Base-by-base conservation (phyloP, 2,888 invertebrate genomes). In the Hirtodrosophila cameraria region DNA sequence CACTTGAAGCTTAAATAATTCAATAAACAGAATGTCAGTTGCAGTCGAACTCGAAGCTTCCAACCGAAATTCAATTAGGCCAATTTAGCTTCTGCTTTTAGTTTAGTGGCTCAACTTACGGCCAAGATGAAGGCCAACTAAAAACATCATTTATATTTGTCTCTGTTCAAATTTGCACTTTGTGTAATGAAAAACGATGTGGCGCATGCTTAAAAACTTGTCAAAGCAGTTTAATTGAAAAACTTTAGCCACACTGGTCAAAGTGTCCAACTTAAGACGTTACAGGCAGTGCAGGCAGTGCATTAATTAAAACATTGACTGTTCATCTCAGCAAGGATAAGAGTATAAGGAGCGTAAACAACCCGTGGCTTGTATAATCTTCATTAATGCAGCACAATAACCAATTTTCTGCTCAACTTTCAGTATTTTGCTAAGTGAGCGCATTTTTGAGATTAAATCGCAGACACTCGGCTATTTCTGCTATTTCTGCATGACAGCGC, bases 141-240 rank as follows among this genome's bases (percentile, higher is more conserved):
- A 38, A n/a, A 48, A 41, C 57, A 59, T 35, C 48, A 82, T 85
- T 75, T 58, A 75, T 75, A 60, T 61, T 85, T 78, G 62, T 57
- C 69, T 53, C 42, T 41, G 23, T 35, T 15, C 52, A 64, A 50
- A 49, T 62, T 60, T 48, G 45, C 55, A 65, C 42, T 58, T 49
- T 43, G 30, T 48, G 8, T 46, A 72, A 63, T 67, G 46, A 49
- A 61, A 58, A 52, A 46, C 49, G 54, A 53, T 58, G 61, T 42
- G 38, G 48, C 8, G 27, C 54, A n/a, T 46, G 31, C 2, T 31
- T 39, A 11, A 42, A 45, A 73, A 58, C 64, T 62, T 72, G 68
- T 76, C 77, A 86, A 67, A 52, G 69, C 52, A 39, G 65, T 77
- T 71, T 84, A 80, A 86, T 81, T 77, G 78, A 76, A 84, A 86